Evolutionary conservation across 2,888 invertebrate genomes (phyloP).

Genomic region (Crepidodera aurea): DNA sequence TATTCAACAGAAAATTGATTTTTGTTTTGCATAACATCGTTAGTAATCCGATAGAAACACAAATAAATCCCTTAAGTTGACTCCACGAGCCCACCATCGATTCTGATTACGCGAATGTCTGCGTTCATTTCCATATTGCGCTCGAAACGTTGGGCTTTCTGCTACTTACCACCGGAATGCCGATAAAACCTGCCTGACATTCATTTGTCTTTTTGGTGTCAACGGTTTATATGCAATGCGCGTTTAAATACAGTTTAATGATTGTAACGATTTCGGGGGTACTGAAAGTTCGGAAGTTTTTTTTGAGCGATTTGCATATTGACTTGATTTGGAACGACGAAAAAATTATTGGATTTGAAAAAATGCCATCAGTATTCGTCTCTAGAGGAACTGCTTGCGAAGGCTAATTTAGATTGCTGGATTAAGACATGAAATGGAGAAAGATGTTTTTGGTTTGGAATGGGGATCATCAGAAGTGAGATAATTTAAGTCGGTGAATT

Average conservation of each 20-base stretch:
- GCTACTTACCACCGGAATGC: slow-evolving; percentile 27
- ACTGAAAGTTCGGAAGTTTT: slow-evolving; percentile 8
- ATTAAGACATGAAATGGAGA: neutral
- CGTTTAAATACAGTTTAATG: slow-evolving; percentile 35
- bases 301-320: slow-evolving; percentile 20
- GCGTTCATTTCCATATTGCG: slow-evolving; percentile 38
- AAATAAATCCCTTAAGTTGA: slow-evolving; percentile 47
- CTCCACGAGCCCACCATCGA: slow-evolving; percentile 36
- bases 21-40: slow-evolving; percentile 51
- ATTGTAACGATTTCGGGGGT: slow-evolving; percentile 25
- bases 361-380: slow-evolving; percentile 9
- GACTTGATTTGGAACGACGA: slow-evolving; percentile 11
- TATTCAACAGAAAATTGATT: slow-evolving; percentile 34
- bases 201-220: slow-evolving; percentile 32
- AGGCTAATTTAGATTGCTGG: slow-evolving; percentile 16
- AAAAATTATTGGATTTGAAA: slow-evolving; percentile 13
- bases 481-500: neutral
- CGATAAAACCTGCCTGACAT: slow-evolving; percentile 28
- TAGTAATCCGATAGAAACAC: slow-evolving; percentile 50
- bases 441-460: slow-evolving; percentile 2
- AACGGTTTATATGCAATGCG: slow-evolving; percentile 25
- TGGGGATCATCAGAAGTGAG: neutral
- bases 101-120: slow-evolving; percentile 33
- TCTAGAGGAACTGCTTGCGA: slow-evolving; percentile 1
- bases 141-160: slow-evolving; percentile 19